Conservation (phyloP, 2,113 vertebrate species). For the Salvator merianae region DNA sequence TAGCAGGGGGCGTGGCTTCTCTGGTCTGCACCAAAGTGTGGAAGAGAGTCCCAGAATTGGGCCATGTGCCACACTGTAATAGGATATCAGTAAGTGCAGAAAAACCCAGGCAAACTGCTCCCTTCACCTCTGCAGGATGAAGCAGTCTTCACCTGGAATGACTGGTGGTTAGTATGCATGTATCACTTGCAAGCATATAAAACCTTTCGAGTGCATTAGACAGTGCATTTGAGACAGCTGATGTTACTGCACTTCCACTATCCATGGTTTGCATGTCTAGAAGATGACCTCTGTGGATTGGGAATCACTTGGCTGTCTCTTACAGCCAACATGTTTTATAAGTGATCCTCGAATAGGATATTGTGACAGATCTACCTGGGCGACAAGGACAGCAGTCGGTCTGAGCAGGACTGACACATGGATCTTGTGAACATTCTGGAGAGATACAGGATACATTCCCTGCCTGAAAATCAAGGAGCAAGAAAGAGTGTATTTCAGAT, state of each 20-base stretch:
- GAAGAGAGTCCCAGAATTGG: too few species aligned
- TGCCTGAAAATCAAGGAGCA: conserved; percentile 49
- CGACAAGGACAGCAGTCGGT: conserved; percentile 73
- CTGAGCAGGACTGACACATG: conserved; percentile 52
- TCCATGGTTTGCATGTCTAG: neutral
- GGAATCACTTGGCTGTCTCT: neutral
- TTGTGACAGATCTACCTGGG: conserved; percentile 64
- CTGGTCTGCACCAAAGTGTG: too few species aligned
- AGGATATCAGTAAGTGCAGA: too few species aligned
- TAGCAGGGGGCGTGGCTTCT: too few species aligned
- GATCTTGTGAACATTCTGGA: conserved; percentile 69
- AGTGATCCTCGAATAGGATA: neutral
- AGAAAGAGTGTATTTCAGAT: neutral
- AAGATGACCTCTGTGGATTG: neutral
- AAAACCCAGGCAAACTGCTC: too few species aligned
- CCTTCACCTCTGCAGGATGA: neutral
- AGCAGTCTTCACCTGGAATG: neutral
- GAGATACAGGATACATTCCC: conserved; percentile 80
- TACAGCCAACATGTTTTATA: neutral
- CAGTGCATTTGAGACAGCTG: neutral
- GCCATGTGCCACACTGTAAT: too few species aligned
- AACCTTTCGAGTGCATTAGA: neutral
- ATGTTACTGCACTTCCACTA: rapidly evolving
- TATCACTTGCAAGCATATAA: neutral
- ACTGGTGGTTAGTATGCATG: too few species aligned